Conservation (phyloP, 2,113 vertebrate species). For the Thryonomys swinderianus region DNA sequence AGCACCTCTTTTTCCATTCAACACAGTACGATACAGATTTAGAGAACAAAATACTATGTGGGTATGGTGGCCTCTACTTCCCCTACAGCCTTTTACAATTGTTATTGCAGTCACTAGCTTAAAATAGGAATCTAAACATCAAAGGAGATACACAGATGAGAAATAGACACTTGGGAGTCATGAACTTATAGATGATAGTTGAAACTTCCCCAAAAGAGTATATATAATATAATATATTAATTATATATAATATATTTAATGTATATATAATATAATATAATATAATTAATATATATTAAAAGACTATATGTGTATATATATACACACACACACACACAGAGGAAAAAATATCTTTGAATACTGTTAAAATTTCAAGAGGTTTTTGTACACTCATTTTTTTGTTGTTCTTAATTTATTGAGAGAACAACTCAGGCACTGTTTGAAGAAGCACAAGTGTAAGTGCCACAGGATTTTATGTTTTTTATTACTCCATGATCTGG, state of each 20-base stretch:
- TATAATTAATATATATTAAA: too few relatives aligned
- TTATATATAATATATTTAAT: too few relatives aligned
- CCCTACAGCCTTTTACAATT: neutral
- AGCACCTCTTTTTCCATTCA: neutral
- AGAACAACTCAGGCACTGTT: neutral
- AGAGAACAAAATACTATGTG: neutral
- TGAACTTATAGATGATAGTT: neutral
- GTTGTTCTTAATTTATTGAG: conserved; percentile 19
- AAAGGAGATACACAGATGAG: neutral
- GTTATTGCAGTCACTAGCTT: neutral
- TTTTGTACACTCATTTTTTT: neutral
- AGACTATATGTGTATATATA: too few relatives aligned
- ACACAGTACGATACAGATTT: neutral
- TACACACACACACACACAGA: too few relatives aligned
- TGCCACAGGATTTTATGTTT: conserved; percentile 46
- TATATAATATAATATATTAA: too few relatives aligned
- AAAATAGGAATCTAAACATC: neutral
- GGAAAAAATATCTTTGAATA: neutral
- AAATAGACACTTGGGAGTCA: neutral
- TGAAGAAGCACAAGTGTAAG: conserved; percentile 39
- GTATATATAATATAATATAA: too few relatives aligned
- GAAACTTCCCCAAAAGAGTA: neutral
- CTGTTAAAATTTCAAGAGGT: neutral
- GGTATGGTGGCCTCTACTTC: neutral
- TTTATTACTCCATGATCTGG: conserved; percentile 8